Evolutionary conservation across 2,888 invertebrate genomes (phyloP).

Genomic region (Pteria penguin): DNA sequence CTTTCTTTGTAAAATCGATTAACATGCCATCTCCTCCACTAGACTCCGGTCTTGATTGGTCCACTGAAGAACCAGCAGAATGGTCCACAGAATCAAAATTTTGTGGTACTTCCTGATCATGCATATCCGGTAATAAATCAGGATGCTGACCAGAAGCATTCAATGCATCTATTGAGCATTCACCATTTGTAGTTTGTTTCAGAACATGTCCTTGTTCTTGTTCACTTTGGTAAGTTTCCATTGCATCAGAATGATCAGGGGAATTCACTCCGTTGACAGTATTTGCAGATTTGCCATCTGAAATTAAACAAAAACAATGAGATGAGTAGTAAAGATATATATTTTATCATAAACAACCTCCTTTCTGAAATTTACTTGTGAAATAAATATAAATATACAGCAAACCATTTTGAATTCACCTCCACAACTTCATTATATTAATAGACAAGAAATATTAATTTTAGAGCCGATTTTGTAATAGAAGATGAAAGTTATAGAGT

Average conservation of each 20-base stretch:
- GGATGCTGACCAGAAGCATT: neutral
- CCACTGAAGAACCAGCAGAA: neutral
- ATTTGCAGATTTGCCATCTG: no score
- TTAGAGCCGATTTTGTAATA: no score
- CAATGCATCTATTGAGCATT: neutral
- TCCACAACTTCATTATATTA: no score
- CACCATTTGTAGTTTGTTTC: neutral
- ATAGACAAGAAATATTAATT: no score
- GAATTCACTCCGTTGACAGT: slow-evolving; percentile 19
- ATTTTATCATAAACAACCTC: no score
- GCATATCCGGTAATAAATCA: neutral
- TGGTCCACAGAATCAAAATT: neutral
- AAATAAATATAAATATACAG: no score
- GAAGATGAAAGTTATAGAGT: no score
- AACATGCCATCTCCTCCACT: neutral
- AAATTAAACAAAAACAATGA: no score
- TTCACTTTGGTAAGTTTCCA: neutral
- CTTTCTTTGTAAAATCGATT: slow-evolving; percentile 17
- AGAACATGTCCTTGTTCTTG: neutral
- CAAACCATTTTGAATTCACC: no score
- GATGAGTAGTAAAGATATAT: no score
- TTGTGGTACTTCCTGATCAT: neutral
- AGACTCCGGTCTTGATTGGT: neutral
- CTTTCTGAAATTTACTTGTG: no score
- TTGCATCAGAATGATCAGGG: slow-evolving; percentile 4